These are phyloP conservation scores for Gymnobelideus leadbeateri DNA, from an alignment of 2,113 vertebrate genomes.

Conservation along the genomic window DNA sequence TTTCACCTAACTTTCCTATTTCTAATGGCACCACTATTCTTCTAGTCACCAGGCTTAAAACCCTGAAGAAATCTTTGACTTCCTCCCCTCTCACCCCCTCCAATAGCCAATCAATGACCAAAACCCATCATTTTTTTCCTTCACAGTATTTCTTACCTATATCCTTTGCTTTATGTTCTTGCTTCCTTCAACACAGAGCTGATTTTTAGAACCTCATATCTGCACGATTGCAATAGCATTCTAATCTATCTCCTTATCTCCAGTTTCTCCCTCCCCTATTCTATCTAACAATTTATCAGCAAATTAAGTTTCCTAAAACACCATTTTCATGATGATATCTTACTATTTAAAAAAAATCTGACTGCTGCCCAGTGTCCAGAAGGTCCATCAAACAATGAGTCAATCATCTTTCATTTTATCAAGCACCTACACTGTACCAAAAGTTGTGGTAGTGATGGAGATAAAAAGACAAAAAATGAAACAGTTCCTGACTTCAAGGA, in stretches of 20 bases:
- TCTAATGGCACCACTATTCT: neutral
- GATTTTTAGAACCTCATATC: neutral
- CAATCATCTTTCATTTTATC: neutral
- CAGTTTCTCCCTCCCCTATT: neutral
- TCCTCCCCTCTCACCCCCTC: neutral
- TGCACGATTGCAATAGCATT: neutral
- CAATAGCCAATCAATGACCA: neutral
- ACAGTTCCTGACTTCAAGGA: neutral
- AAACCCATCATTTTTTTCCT: neutral
- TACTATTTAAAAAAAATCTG: neutral
- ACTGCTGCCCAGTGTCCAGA: neutral
- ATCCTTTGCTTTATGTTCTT: neutral
- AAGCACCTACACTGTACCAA: neutral
- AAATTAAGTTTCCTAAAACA: neutral
- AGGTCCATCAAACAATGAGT: neutral
- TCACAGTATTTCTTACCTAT: neutral
- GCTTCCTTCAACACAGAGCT: neutral
- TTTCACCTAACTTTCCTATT: neutral
- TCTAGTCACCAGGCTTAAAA: neutral
- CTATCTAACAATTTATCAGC: neutral
- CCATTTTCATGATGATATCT: neutral
- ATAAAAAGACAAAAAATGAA: neutral
- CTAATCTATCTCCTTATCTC: neutral
- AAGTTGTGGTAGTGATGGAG: neutral
- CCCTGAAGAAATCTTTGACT: neutral